These are phyloP conservation scores for Odontothrips loti DNA, from an alignment of 2,888 invertebrate species.

Conservation along the genomic window DNA sequence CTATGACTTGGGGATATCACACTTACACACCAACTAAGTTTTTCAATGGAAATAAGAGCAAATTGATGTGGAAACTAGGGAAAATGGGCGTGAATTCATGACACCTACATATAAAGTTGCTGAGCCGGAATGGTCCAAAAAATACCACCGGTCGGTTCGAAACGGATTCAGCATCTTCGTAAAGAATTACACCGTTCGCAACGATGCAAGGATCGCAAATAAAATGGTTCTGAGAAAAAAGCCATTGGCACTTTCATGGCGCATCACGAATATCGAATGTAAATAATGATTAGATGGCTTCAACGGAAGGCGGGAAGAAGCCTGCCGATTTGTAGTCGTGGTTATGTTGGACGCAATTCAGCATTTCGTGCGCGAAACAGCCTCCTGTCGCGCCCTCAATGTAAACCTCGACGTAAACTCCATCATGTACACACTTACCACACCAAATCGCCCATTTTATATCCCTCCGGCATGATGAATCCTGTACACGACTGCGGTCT, in stretches of 20 bases:
- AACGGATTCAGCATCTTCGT: background rate
- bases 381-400: background rate
- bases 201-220: no score
- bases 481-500: background rate
- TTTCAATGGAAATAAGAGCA: no score
- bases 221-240: background rate
- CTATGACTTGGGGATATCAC: no score
- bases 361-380: background rate
- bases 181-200: background rate
- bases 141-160: background rate
- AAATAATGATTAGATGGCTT: background rate
- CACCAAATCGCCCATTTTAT: constrained; percentile 64
- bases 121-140: background rate
- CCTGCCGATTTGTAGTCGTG: constrained; percentile 16
- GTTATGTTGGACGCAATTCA: background rate
- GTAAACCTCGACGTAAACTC: background rate
- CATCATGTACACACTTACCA: constrained; percentile 54
- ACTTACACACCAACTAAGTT: no score
- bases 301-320: constrained; percentile 12
- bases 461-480: constrained; percentile 53
- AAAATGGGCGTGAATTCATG: no score
- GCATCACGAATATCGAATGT: background rate
- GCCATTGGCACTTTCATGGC: background rate
- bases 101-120: background rate
- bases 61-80: no score